Percentiles rank a stretch among this genome's conserved stretches.
Conservation (phyloP, 2,113 vertebrate genomes). For the Chaetodon auriga region DNA sequence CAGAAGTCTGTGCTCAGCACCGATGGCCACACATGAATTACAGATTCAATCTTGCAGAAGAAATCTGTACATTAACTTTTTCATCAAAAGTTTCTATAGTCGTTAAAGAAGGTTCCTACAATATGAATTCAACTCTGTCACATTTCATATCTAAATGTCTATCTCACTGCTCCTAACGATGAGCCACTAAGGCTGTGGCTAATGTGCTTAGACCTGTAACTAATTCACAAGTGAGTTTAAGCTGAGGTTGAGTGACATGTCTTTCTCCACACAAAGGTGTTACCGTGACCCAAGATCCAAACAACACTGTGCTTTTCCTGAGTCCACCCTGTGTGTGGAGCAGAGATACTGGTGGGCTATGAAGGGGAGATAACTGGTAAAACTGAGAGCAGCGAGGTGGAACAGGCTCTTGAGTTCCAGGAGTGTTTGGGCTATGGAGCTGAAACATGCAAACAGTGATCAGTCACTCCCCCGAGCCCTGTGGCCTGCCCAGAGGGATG, state of each 20-base stretch:
- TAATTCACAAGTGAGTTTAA: not conserved
- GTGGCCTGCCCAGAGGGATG: slow-evolving; percentile 29
- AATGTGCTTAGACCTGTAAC: too few species aligned
- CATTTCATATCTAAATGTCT: not conserved
- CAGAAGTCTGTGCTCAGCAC: not conserved
- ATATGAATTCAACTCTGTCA: not conserved
- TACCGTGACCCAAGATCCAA: not conserved
- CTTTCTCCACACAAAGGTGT: not conserved
- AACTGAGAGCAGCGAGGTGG: not conserved
- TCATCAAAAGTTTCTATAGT: not conserved
- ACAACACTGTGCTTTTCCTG: not conserved
- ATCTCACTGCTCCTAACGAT: not conserved
- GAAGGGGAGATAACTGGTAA: not conserved
- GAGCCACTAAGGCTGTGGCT: not conserved
- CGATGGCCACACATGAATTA: not conserved
- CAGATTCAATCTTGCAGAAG: not conserved
- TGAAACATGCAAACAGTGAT: slow-evolving; percentile 10
- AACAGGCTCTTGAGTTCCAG: not conserved
- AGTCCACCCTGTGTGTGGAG: not conserved
- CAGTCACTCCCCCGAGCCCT: not conserved
- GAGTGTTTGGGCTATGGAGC: slow-evolving; percentile 5
- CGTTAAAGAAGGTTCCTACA: not conserved
- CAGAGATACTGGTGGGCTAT: not conserved
- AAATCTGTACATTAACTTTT: not conserved
- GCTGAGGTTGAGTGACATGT: not conserved